Evolutionary conservation across 2,888 invertebrate genomes (phyloP), one percentile per base, ranked within the genome.

Genomic region (Frankliniella fusca): DNA sequence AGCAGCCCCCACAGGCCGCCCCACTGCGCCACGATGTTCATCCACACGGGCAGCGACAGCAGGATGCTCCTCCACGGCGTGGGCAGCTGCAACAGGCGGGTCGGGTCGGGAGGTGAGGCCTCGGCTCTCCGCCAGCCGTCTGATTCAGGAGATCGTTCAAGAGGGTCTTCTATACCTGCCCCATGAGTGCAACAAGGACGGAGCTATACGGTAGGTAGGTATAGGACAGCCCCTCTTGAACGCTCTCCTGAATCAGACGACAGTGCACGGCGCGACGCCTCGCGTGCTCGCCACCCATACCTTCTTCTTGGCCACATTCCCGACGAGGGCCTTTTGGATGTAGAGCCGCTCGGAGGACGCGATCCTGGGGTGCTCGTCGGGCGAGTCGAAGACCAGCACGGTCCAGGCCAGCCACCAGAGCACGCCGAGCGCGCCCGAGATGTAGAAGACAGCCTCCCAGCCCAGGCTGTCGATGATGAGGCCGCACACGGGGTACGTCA

Each of bases 381-480:
- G 93, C 48, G 91, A 90, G 85, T 93, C 92, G 84, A 89, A 92
- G 0, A 92, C 92, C 27, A 92, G 87, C 10, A 90, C 87, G 83
- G 90, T 87, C 93, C 93, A 93, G 28, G 90, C 89, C 0, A 89
- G 50, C 86, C 90, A 93, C 94, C 94, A 95, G 15, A 91, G 48
- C 0, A 91, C 88, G 8, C 92, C 92, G 10, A 92, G 85, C 0
- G 89, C 85, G 15, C 92, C 92, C n/a, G 91, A 91, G 12, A 92
- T 88, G 85, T 93, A 91, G 86, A 94, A 94, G 0, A 93, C 93
- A 84, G 91, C 90, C 85, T 92, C 92, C 94, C 94, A 94, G 5
- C 93, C 93, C 82, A 90, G 90, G 85, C 88, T 88, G 83, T 90
- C 90, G 80, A 92, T 92, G 20, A 94, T 90, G 83, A 90, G 89